Base-by-base conservation (phyloP, 2,113 vertebrate genomes). In the Leucoraja erinaceus region DNA sequence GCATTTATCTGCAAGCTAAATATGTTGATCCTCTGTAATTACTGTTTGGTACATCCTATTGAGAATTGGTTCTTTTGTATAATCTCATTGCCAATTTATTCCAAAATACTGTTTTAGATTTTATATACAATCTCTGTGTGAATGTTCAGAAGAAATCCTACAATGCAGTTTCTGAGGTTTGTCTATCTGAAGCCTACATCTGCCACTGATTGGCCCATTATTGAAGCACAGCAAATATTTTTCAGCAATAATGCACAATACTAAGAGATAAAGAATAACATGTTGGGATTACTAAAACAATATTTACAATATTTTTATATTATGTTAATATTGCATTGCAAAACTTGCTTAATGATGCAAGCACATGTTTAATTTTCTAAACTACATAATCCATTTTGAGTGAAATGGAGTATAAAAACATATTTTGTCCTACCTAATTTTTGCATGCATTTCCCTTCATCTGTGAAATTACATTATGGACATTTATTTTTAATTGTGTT, bases 1-100 rank as follows among this genome's bases (percentile, higher is more conserved):
- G 95, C 95, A 95, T 95, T 93, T 95, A 95, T 96, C 61, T 94
- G 94, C 94, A 94, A 94, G 95, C 95, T 90, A 76, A 61, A 93
- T 63, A 84, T 25, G 83, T 33, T 93, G 56, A 93, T 33, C 54
- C 47, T 77, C 88, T 93, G 83, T 93, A 86, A 92, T 54, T 93
- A 75, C 93, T 93, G 8, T 74, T 31, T 76, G 38, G 12, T 61
- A 47, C 92, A 92, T 56, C 68, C 92, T 47, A 93, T 8, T 54
- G 63, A 47, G 66, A 84, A 84, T 63, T 68, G 56, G 59, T 81
- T 56, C 61, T 79, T 79, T 79, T 12, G 14, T 90, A 33, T 81
- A 47, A 47, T 38, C 86, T 70, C 63, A 90, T 38, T 91, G 63
- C 63, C 63, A 72, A 91, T 91, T 91, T 91, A 72, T 20, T 88